Evolutionary conservation across 2,888 invertebrate species (phyloP).

Genomic region (Deilephila porcellus): DNA sequence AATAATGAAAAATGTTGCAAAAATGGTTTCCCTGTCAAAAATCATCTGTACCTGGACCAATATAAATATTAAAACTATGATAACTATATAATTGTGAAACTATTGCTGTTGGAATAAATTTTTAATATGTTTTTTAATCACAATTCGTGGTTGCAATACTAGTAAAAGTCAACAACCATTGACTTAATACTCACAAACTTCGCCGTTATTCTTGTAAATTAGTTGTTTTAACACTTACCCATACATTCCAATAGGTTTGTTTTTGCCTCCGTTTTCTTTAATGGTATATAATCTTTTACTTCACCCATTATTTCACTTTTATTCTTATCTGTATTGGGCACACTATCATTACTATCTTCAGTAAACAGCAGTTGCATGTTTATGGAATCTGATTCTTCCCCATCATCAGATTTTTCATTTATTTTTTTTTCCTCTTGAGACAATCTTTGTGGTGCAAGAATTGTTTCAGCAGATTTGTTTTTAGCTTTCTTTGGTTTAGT

Average conservation of each 20-base stretch:
- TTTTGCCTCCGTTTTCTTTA: slow-evolving; percentile 64
- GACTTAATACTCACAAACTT: too few relatives aligned
- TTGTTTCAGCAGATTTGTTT: slow-evolving; percentile 32
- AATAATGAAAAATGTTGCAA: too few relatives aligned
- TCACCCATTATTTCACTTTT: slow-evolving; percentile 33
- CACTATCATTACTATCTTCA: slow-evolving; percentile 70
- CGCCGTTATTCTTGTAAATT: background rate
- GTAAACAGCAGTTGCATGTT: slow-evolving; percentile 71
- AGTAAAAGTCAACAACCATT: too few relatives aligned
- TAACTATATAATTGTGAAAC: too few relatives aligned
- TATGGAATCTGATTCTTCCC: slow-evolving; percentile 65
- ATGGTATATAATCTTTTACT: slow-evolving; percentile 58
- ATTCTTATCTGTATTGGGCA: slow-evolving; percentile 41
- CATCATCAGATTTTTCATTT: slow-evolving; percentile 29
- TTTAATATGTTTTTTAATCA: too few relatives aligned
- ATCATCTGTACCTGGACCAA: too few relatives aligned
- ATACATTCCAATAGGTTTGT: slow-evolving; percentile 57
- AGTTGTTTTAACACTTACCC: slow-evolving; percentile 48
- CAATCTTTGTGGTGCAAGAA: slow-evolving; percentile 31
- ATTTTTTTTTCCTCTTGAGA: slow-evolving; percentile 31
- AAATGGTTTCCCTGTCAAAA: too few relatives aligned
- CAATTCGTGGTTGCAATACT: too few relatives aligned
- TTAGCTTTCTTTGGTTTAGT: slow-evolving; percentile 52
- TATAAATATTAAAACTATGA: too few relatives aligned
- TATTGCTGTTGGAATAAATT: too few relatives aligned